phyloP scores from a whole-genome alignment of 2,797 vertebrate genomes.

The Lepilemur ruficaudatus region DNA sequence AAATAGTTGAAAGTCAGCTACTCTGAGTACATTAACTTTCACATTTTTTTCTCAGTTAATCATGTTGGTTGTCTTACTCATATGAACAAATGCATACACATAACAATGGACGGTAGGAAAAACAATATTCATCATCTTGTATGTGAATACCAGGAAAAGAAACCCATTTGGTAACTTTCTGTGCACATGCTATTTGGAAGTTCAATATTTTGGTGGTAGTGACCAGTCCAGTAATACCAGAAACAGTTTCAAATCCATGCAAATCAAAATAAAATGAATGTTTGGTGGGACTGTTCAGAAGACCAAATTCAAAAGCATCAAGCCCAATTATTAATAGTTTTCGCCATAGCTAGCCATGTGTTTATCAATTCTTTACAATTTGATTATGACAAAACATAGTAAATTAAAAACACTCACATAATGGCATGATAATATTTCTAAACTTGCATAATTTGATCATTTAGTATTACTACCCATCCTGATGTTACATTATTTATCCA shows the following conservation, averaged over 20 bases:
- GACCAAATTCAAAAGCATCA: neutral
- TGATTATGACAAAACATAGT: neutral
- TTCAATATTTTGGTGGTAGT: neutral
- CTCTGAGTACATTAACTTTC: neutral
- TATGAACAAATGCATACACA: neutral
- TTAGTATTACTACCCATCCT: neutral
- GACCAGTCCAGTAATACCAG: neutral
- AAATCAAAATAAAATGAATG: neutral
- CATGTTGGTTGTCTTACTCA: neutral
- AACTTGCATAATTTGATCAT: neutral
- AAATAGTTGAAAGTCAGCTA: neutral
- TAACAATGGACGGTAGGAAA: fast-evolving
- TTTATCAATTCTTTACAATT: neutral
- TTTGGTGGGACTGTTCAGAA: neutral
- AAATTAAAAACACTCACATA: neutral
- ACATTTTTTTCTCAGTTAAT: neutral
- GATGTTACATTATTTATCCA: neutral
- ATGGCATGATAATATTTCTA: neutral
- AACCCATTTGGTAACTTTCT: neutral
- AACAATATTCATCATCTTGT: neutral
- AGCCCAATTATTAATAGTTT: neutral
- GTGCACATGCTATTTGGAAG: neutral
- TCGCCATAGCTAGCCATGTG: neutral
- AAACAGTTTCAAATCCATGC: neutral
- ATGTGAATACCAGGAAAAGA: neutral